These are phyloP conservation scores for Acanthisitta chloris DNA, from an alignment of 2,113 vertebrate genomes.

Conservation along the genomic window DNA sequence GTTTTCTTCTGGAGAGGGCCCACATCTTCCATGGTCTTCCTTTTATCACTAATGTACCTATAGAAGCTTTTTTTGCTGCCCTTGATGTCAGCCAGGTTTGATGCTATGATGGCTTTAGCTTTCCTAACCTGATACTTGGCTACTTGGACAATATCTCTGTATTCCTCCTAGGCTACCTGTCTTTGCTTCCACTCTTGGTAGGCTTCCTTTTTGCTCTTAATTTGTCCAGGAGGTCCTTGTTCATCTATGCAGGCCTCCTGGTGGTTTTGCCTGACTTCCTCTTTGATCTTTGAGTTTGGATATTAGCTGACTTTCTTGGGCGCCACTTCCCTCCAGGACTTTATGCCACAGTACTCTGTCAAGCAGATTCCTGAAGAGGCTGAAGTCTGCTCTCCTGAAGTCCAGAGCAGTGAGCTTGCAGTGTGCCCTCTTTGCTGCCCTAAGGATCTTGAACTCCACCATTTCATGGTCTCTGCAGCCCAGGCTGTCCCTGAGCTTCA, in stretches of 20 bases:
- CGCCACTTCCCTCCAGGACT: background rate
- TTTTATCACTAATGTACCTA: background rate
- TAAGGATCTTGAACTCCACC: no score
- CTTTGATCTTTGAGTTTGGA: background rate
- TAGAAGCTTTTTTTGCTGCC: background rate
- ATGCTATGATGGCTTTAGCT: background rate
- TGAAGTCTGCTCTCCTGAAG: no score
- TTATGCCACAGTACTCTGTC: background rate
- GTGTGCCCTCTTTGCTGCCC: no score
- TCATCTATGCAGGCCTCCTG: background rate
- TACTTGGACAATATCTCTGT: background rate
- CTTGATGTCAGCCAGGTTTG: background rate
- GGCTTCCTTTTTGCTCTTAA: background rate
- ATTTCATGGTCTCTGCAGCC: no score
- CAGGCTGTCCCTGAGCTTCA: no score
- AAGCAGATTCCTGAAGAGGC: no score
- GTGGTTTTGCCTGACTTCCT: background rate
- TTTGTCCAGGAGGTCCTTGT: background rate
- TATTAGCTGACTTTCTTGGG: background rate
- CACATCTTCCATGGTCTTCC: background rate
- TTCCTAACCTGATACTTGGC: background rate
- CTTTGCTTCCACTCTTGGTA: background rate
- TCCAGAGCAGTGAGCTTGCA: no score
- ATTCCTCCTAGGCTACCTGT: background rate
- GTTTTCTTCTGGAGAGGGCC: background rate